Evolutionary conservation across 1,140 invertebrate species (phyloP), one percentile per base, ranked within the genome.

Genomic region (Drosophila busckii): DNA sequence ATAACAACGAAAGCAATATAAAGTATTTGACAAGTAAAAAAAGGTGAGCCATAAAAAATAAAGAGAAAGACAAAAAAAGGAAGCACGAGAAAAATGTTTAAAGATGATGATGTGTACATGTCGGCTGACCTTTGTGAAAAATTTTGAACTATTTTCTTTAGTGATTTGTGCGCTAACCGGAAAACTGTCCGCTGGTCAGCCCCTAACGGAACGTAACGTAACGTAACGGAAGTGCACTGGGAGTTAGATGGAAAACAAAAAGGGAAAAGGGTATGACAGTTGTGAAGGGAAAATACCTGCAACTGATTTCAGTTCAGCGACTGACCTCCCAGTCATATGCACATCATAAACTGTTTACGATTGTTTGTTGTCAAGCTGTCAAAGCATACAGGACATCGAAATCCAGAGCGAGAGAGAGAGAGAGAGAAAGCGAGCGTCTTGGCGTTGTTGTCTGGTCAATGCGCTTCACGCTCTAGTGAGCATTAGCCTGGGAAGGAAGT

Each of bases 401-500:
- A n/a, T n/a, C n/a, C n/a, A n/a, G n/a, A n/a, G n/a, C n/a, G n/a
- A n/a, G n/a, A n/a, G n/a, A n/a, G n/a, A n/a, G n/a, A n/a, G n/a
- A n/a, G n/a, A n/a, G n/a, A n/a, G n/a, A n/a, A n/a, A n/a, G n/a
- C n/a, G n/a, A n/a, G n/a, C n/a, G n/a, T n/a, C n/a, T n/a, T n/a
- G n/a, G n/a, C 15, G 17, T n/a, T 19, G 13, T 9, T 32, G 17
- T 22, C 22, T 13, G 15, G 2, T 25, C 7, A 5, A 4, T 23
- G 20, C 40, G 29, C 62, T 66, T 71, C 42, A 65, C 55, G 68
- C 68, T 71, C 56, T 42, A 23, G 16, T 62, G 68, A 32, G 12
- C 68, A 48, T 34, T 35, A 52, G 29, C 68, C 37, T 71, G 68
- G 68, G 49, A 56, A 70, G 40, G 41, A 26, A 60, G 65, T 69